phyloP scores from a whole-genome alignment of 2,888 invertebrate species.

The Sphinx pinastri region DNA sequence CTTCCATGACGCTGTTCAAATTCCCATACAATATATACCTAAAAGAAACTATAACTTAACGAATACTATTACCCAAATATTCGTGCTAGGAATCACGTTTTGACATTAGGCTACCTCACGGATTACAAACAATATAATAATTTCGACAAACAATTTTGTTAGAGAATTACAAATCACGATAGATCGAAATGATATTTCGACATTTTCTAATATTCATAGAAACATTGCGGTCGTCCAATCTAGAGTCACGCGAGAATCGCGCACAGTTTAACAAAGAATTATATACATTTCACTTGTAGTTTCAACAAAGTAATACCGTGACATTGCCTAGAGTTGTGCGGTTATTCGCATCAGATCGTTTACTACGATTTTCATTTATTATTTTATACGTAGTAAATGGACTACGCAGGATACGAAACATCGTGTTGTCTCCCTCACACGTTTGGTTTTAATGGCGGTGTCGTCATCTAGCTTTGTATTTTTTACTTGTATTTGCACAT shows the following conservation, averaged over 20 bases:
- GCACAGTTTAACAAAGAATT: background rate
- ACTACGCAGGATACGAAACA: too few relatives aligned
- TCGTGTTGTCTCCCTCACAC: too few relatives aligned
- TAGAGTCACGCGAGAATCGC: constrained; percentile 4
- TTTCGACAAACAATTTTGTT: too few relatives aligned
- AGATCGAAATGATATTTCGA: background rate
- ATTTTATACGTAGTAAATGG: background rate
- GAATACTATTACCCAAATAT: too few relatives aligned
- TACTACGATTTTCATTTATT: background rate
- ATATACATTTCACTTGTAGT: constrained; percentile 11
- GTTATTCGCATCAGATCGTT: background rate
- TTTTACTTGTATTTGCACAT: too few relatives aligned
- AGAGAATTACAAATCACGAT: background rate
- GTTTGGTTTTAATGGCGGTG: too few relatives aligned
- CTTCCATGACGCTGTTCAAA: too few relatives aligned
- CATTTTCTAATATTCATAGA: background rate
- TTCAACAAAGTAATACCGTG: background rate
- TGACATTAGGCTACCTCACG: background rate
- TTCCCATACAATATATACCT: too few relatives aligned
- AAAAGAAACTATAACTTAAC: too few relatives aligned
- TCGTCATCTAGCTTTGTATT: too few relatives aligned
- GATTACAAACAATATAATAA: too few relatives aligned
- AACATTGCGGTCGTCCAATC: background rate
- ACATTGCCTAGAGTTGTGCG: background rate
- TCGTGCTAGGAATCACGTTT: too few relatives aligned